phyloP scores from a whole-genome alignment of 2,113 vertebrate species.

The Phoxinus phoxinus region DNA sequence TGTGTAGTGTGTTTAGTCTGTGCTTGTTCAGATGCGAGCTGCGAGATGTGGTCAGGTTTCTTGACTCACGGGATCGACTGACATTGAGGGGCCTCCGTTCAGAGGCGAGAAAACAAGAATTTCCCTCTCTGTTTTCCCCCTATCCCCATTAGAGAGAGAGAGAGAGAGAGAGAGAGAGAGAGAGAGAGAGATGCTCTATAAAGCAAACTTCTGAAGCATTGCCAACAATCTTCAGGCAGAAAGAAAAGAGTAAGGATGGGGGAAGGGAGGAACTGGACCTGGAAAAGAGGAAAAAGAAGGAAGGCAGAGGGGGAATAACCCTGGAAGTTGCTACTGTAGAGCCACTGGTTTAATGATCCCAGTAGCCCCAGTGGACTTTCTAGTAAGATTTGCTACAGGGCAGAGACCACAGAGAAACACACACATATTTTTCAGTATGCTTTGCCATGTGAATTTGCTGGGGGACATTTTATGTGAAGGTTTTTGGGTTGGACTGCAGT shows the following conservation, averaged over 20 bases:
- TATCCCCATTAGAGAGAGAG: not conserved
- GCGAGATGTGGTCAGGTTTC: not conserved
- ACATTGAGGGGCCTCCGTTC: not conserved
- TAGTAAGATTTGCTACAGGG: constrained; percentile 6
- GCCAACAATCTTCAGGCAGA: constrained; percentile 60
- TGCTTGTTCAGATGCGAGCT: constrained; percentile 3
- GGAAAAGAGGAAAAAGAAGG: constrained; percentile 7
- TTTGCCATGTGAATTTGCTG: constrained; percentile 8
- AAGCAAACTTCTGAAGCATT: constrained; percentile 52
- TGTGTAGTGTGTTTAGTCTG: constrained; percentile 10
- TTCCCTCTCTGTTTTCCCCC: not conserved
- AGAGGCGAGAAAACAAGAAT: not conserved
- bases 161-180: constrained; percentile 6
- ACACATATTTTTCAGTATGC: not conserved
- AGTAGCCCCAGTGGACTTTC: constrained; percentile 25
- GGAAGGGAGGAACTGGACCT: constrained; percentile 20
- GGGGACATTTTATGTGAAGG: constrained; percentile 27
- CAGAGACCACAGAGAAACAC: constrained; percentile 21
- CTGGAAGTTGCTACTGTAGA: constrained; percentile 37
- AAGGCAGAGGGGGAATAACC: constrained; percentile 6
- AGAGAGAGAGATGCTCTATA: constrained; percentile 46
- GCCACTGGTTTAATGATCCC: constrained; percentile 42
- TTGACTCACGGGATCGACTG: not conserved
- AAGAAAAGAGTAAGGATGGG: constrained; percentile 7
- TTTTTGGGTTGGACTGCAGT: constrained; percentile 44